Percentiles rank a stretch among this genome's conserved stretches.
These are phyloP conservation scores for Agelaius tricolor DNA, from an alignment of 2,113 vertebrate genomes.

Conservation along the genomic window DNA sequence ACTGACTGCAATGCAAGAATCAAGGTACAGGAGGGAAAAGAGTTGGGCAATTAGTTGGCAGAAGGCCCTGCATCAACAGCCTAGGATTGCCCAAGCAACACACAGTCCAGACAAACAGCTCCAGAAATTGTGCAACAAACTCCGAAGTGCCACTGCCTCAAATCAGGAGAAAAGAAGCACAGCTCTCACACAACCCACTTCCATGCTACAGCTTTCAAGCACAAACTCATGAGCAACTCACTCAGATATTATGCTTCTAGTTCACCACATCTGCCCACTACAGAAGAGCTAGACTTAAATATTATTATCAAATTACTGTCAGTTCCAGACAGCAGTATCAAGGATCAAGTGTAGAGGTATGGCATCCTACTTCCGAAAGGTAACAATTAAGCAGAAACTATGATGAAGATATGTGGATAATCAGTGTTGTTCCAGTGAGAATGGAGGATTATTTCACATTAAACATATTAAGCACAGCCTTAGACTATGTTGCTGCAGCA, in stretches of 20 bases:
- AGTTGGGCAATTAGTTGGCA: slow-evolving; percentile 10
- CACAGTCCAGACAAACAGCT: not conserved
- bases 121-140: not conserved
- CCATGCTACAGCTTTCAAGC: not conserved
- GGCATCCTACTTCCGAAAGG: not conserved
- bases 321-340: not conserved
- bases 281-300: not conserved
- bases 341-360: not conserved
- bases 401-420: not conserved
- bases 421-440: not conserved
- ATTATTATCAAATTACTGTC: not conserved
- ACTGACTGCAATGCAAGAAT: not conserved
- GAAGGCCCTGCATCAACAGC: not conserved
- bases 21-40: not conserved
- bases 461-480: not conserved
- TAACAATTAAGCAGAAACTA: not conserved
- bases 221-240: not conserved
- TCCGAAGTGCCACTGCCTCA: not conserved
- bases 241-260: not conserved
- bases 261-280: not conserved
- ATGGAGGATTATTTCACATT: not conserved
- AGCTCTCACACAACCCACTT: not conserved
- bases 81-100: slow-evolving; percentile 12
- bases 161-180: not conserved
- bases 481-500: not conserved